Evolutionary conservation across 2,797 vertebrate species (phyloP), one percentile per base, ranked within the genome.

Genomic region (Danio tinwini): DNA sequence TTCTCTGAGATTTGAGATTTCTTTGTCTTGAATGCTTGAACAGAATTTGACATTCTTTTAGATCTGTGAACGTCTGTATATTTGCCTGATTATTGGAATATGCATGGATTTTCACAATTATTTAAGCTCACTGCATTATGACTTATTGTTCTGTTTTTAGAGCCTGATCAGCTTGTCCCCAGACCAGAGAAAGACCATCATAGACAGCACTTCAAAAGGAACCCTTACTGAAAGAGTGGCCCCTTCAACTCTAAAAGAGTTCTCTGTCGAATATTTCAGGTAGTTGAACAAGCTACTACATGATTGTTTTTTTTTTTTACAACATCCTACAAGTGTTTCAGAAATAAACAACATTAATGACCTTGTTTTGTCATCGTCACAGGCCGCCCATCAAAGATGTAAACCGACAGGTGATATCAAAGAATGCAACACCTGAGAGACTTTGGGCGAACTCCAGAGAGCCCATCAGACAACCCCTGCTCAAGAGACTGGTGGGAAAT

Each of bases 221-320:
- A 90, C 82, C 0, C 90, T 93, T 52, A 89, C 87, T 0, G 93
- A 94, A 69, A 88, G 90, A 84, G 55, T 94, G 77, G 90, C 94
- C 79, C 95, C 85, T 0, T 90, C 93, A 58, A 95, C 96, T 0
- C 91, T 99, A 70, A 97, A 96, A 82, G 96, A 98, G 74, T 99
- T 94, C 87, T 95, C 98, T 70, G 85, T 95, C 0, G 90, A 96
- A 81, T 93, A 95, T 84, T 99, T 99, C 92, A 97, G 98, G 97
- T 99, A 87, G 17, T 7, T 78, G 0, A 29, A 1, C 1, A 21
- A 71, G n/a, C 39, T 47, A 70, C 11, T 42, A 58, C 53, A 74
- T n/a, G 58, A 14, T 12, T 52, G n/a, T 83, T 17, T 72, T 52
- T n/a, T 83, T 17, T 72, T 42, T 42, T 61, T 16, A n/a, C 58